Percentiles rank a stretch among this genome's conserved stretches.
These are phyloP conservation scores for Platycheirus rosarum DNA, from an alignment of 2,888 invertebrate species.

Conservation along the genomic window DNA sequence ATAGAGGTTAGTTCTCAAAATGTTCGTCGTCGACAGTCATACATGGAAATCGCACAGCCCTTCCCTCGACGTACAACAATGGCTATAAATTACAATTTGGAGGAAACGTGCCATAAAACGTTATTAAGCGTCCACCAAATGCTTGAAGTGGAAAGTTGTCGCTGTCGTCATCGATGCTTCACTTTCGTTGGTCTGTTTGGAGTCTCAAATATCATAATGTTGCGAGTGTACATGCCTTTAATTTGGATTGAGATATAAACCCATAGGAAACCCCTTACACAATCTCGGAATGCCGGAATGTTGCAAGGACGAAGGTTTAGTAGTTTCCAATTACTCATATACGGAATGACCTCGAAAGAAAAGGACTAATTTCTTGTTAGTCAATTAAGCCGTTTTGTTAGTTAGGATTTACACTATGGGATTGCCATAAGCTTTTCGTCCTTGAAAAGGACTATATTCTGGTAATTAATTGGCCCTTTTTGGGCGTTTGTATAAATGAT, in stretches of 20 bases:
- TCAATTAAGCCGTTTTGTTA: conserved; percentile 53
- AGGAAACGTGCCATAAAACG: conserved; percentile 67
- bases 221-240: neutral
- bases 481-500: neutral
- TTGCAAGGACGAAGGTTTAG: conserved; percentile 23
- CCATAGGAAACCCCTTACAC: neutral
- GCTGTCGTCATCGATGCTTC: conserved; percentile 59
- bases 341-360: conserved; percentile 35
- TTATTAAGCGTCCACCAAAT: conserved; percentile 52
- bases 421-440: conserved; percentile 36
- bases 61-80: conserved; percentile 22
- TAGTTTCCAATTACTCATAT: conserved; percentile 61
- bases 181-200: conserved; percentile 23
- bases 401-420: conserved; percentile 12
- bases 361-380: conserved; percentile 2
- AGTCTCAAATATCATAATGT: neutral
- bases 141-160: conserved; percentile 13
- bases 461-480: conserved; percentile 53
- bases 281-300: conserved; percentile 1
- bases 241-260: neutral
- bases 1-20: conserved; percentile 56
- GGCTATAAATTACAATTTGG: conserved; percentile 60
- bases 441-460: conserved; percentile 28
- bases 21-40: conserved; percentile 23
- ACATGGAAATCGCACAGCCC: no score